These are phyloP conservation scores for Limnephilus auricula DNA, from an alignment of 2,888 invertebrate genomes.

Conservation along the genomic window DNA sequence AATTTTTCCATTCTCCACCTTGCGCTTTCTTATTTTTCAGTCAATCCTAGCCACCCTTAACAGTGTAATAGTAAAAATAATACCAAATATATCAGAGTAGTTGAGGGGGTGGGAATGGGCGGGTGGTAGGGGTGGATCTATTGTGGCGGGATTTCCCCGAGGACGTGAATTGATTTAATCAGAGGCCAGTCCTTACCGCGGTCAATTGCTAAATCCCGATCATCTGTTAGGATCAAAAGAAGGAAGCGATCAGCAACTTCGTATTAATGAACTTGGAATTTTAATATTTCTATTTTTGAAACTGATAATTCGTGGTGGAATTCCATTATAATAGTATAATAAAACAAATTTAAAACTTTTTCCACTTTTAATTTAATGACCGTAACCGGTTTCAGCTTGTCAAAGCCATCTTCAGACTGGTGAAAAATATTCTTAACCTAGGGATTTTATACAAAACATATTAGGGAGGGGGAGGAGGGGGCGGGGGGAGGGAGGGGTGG, in stretches of 20 bases:
- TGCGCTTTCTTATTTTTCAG: neutral
- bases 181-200: slow-evolving; percentile 51
- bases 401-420: too few species aligned
- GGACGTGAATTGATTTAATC: slow-evolving; percentile 64
- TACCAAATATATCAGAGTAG: neutral
- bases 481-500: too few species aligned
- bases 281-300: too few species aligned
- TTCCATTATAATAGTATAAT: too few species aligned
- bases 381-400: too few species aligned
- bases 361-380: too few species aligned
- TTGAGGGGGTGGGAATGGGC: neutral
- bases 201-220: slow-evolving; percentile 63
- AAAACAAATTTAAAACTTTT: too few species aligned
- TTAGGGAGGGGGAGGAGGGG: too few species aligned
- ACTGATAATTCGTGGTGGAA: too few species aligned
- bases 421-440: too few species aligned
- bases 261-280: neutral
- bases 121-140: neutral
- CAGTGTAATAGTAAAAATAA: slow-evolving; percentile 16
- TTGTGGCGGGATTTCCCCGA: slow-evolving; percentile 60
- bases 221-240: slow-evolving; percentile 53
- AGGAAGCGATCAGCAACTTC: slow-evolving; percentile 21
- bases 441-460: too few species aligned
- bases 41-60: slow-evolving; percentile 25
- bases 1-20: neutral